A percentile compares a stretch with the other conserved stretches of the same genome.
These are phyloP conservation scores for Paratilapia polleni DNA, from an alignment of 2,113 vertebrate species.

Conservation along the genomic window DNA sequence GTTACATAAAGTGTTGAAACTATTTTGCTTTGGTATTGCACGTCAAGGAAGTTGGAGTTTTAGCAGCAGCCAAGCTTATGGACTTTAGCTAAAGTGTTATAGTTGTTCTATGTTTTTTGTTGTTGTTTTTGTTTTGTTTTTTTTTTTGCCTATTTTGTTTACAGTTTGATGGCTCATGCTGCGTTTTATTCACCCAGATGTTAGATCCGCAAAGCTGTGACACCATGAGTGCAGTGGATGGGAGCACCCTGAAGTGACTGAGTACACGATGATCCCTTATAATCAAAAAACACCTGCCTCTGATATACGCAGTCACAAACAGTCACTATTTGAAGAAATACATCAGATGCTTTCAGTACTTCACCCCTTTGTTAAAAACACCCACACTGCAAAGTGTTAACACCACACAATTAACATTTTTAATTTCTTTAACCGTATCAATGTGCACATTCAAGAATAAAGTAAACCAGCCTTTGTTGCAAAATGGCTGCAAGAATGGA, in stretches of 20 bases:
- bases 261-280: not conserved
- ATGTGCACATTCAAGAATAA: not conserved
- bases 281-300: not conserved
- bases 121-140: too few relatives aligned
- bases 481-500: not conserved
- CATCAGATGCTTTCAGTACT: not conserved
- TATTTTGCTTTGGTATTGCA: not conserved
- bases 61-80: not conserved
- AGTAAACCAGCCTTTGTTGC: not conserved
- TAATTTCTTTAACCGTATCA: not conserved
- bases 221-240: not conserved
- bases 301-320: not conserved
- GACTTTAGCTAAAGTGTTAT: rapidly evolving
- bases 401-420: not conserved
- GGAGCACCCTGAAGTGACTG: not conserved
- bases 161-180: not conserved
- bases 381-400: not conserved
- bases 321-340: too few relatives aligned
- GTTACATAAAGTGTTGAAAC: rapidly evolving
- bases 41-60: not conserved
- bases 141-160: too few relatives aligned
- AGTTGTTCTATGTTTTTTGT: rapidly evolving
- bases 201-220: not conserved
- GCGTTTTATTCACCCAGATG: not conserved
- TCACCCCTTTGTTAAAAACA: not conserved